Evolutionary conservation across 2,888 invertebrate genomes (phyloP).

Genomic region (Amphipyra tragopoginis): DNA sequence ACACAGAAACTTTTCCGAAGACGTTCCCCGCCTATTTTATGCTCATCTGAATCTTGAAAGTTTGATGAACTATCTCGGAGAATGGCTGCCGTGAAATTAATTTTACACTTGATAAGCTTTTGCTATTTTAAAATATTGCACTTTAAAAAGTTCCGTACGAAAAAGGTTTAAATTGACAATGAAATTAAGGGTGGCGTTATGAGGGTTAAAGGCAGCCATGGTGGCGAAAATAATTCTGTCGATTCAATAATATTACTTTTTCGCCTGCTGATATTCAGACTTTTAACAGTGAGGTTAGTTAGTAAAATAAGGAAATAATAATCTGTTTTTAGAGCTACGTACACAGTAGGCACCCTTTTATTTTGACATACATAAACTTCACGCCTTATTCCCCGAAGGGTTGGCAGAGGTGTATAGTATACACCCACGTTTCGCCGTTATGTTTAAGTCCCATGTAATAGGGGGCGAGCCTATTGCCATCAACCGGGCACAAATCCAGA

Average conservation of each 20-base stretch:
- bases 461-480: too few relatives aligned
- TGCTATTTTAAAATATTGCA: conserved; percentile 62
- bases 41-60: conserved; percentile 74
- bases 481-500: too few relatives aligned
- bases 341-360: too few relatives aligned
- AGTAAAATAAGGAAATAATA: too few relatives aligned
- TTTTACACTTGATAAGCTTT: conserved; percentile 77
- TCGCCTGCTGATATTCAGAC: too few relatives aligned
- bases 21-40: conserved; percentile 70
- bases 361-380: too few relatives aligned
- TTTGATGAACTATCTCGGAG: conserved; percentile 77
- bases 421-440: too few relatives aligned
- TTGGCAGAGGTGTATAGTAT: too few relatives aligned
- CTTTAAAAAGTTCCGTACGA: conserved; percentile 42
- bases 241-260: conserved; percentile 8
- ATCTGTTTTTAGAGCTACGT: too few relatives aligned
- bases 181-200: conserved; percentile 27
- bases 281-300: too few relatives aligned
- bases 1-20: conserved; percentile 60
- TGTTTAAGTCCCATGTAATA: too few relatives aligned
- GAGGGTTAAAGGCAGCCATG: conserved; percentile 1
- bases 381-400: too few relatives aligned
- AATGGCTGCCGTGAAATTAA: conserved; percentile 75
- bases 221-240: conserved; percentile 25
- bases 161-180: conserved; percentile 45